These are phyloP conservation scores for Poeciliopsis retropinna DNA, from an alignment of 2,113 vertebrate genomes.

Conservation along the genomic window DNA sequence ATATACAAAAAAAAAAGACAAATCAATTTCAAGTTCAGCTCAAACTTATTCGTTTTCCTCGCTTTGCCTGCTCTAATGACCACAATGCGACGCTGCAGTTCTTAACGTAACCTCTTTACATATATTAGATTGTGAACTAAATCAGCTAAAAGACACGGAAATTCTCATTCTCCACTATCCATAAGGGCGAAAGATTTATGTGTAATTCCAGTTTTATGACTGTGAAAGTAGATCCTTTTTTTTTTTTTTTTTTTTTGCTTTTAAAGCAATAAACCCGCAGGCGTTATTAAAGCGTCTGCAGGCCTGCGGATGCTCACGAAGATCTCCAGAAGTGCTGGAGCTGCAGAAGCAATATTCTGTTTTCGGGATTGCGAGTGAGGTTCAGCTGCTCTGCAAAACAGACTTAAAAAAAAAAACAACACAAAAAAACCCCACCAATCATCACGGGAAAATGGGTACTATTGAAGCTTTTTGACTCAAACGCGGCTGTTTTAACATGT, in stretches of 20 bases:
- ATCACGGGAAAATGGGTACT: background rate
- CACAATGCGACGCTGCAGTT: background rate
- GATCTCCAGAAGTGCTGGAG: conserved; percentile 8
- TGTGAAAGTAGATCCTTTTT: conserved; percentile 31
- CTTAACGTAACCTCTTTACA: background rate
- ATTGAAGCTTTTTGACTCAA: conserved; percentile 28
- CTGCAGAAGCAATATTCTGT: conserved; percentile 50
- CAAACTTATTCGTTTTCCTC: background rate
- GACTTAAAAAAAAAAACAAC: background rate
- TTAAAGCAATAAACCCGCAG: conserved; percentile 39
- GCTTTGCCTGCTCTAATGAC: background rate
- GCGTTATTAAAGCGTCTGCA: conserved; percentile 33
- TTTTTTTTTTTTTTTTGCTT: conserved; percentile 45
- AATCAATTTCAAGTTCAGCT: background rate
- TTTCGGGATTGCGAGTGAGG: conserved; percentile 33
- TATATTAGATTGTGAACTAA: background rate
- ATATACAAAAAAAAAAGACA: background rate
- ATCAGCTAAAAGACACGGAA: background rate
- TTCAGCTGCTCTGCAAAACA: conserved; percentile 37
- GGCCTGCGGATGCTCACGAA: conserved; percentile 24
- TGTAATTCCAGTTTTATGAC: conserved; percentile 63
- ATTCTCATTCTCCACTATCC: conserved; percentile 11
- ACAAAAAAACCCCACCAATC: conserved; percentile 4
- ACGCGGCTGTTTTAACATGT: conserved; percentile 28
- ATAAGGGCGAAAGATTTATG: conserved; percentile 35